A percentile compares a stretch with the other conserved stretches of the same genome.
phyloP scores from a whole-genome alignment of 2,113 vertebrate genomes.

The Peromyscus californicus region DNA sequence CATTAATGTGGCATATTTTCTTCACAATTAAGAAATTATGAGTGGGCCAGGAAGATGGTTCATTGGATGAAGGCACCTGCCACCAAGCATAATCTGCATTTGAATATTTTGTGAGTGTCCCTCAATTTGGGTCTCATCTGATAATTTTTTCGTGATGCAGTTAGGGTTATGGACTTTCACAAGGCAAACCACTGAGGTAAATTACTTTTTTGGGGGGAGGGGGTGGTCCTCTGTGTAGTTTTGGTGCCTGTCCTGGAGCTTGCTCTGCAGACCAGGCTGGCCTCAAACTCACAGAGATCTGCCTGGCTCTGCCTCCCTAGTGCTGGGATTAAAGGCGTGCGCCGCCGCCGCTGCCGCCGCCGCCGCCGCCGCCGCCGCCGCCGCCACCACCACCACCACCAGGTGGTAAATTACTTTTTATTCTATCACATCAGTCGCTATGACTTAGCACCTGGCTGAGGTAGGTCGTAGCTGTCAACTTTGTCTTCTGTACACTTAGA shows the following conservation, averaged over 20 bases:
- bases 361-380: too few relatives aligned
- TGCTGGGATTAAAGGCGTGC: too few relatives aligned
- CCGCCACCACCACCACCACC: too few relatives aligned
- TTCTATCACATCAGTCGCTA: neutral
- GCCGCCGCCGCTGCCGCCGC: too few relatives aligned
- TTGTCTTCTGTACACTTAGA: constrained; percentile 2
- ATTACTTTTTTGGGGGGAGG: neutral
- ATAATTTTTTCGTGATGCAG: neutral
- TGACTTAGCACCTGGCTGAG: constrained; percentile 5
- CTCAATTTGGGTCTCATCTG: constrained; percentile 38
- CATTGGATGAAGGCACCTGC: neutral
- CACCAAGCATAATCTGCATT: neutral
- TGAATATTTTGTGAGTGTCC: neutral
- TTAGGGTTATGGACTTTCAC: neutral
- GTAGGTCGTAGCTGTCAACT: neutral
- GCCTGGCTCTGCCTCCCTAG: too few relatives aligned
- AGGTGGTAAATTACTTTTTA: neutral
- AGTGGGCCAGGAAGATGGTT: neutral
- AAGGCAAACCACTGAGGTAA: neutral
- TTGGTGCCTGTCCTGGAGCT: too few relatives aligned
- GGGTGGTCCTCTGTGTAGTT: too few relatives aligned
- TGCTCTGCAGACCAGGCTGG: too few relatives aligned
- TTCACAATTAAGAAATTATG: neutral
- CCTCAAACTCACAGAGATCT: too few relatives aligned
- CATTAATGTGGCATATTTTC: neutral